These are phyloP conservation scores for Elymnias hypermnestra DNA, from an alignment of 1,140 invertebrate species.

Conservation along the genomic window DNA sequence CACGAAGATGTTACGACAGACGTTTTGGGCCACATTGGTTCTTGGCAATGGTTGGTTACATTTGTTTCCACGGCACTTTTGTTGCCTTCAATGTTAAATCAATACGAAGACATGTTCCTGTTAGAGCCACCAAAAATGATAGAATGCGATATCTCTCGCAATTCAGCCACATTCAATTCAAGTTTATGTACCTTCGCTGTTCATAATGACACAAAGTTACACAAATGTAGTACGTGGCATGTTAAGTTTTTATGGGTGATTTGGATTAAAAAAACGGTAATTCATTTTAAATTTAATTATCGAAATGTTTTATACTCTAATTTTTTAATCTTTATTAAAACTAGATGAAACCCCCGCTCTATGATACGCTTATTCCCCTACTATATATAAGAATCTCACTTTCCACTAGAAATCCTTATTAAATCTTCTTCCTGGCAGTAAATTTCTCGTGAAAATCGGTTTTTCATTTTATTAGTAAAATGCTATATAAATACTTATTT, in stretches of 20 bases:
- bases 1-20: slow-evolving; percentile 62
- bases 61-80: slow-evolving; percentile 36
- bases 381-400: no score
- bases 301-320: no score
- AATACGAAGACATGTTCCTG: slow-evolving; percentile 50
- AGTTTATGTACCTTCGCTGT: slow-evolving; percentile 38
- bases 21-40: slow-evolving; percentile 51
- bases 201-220: slow-evolving; percentile 29
- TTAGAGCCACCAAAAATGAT: slow-evolving; percentile 29
- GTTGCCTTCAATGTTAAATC: slow-evolving; percentile 40
- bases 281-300: neutral
- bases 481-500: no score
- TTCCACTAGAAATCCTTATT: no score
- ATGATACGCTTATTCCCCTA: no score
- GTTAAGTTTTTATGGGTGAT: slow-evolving; percentile 44
- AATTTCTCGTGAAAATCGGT: no score
- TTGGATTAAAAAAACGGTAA: slow-evolving; percentile 50
- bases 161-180: slow-evolving; percentile 23
- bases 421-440: no score
- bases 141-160: slow-evolving; percentile 30
- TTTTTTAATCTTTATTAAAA: no score
- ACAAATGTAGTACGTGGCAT: slow-evolving; percentile 43
- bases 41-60: slow-evolving; percentile 59
- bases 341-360: no score
- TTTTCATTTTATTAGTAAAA: no score